phyloP scores from a whole-genome alignment of 2,888 invertebrate genomes.

The Falcaria lacertinaria region DNA sequence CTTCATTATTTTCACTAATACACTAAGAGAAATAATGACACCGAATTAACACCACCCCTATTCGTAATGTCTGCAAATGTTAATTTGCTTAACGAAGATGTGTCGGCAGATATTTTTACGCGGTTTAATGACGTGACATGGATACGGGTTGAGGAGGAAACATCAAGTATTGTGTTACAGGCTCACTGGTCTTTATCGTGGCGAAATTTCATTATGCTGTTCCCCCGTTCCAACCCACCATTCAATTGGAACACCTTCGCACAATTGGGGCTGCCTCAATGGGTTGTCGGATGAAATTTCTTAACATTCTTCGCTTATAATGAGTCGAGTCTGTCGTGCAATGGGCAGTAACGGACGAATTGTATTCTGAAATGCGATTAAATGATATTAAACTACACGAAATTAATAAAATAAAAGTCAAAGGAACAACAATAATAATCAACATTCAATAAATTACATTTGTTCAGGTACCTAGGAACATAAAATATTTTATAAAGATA shows the following conservation, averaged over 20 bases:
- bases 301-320: slow-evolving; percentile 75
- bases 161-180: slow-evolving; percentile 76
- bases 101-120: slow-evolving; percentile 73
- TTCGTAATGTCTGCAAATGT: slow-evolving; percentile 41
- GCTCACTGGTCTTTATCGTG: slow-evolving; percentile 74
- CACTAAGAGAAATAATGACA: slow-evolving; percentile 16
- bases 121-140: slow-evolving; percentile 73
- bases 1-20: too few relatives aligned
- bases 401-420: slow-evolving; percentile 38
- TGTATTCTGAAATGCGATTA: slow-evolving; percentile 70
- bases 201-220: slow-evolving; percentile 77
- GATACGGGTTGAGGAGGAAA: slow-evolving; percentile 75
- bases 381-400: slow-evolving; percentile 68
- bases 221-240: slow-evolving; percentile 68
- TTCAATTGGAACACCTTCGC: slow-evolving; percentile 77
- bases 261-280: slow-evolving; percentile 77
- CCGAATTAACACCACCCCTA: slow-evolving; percentile 16
- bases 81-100: slow-evolving; percentile 68
- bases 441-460: too few relatives aligned
- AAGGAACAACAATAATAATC: slow-evolving; percentile 6
- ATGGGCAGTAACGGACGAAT: slow-evolving; percentile 75
- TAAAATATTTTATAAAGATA: too few relatives aligned
- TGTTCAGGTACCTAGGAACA: too few relatives aligned
- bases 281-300: slow-evolving; percentile 78
- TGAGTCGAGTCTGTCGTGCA: slow-evolving; percentile 72